Evolutionary conservation across 2,113 vertebrate genomes (phyloP), one percentile per base, ranked within the genome.

Genomic region (Lasiurus cinereus): DNA sequence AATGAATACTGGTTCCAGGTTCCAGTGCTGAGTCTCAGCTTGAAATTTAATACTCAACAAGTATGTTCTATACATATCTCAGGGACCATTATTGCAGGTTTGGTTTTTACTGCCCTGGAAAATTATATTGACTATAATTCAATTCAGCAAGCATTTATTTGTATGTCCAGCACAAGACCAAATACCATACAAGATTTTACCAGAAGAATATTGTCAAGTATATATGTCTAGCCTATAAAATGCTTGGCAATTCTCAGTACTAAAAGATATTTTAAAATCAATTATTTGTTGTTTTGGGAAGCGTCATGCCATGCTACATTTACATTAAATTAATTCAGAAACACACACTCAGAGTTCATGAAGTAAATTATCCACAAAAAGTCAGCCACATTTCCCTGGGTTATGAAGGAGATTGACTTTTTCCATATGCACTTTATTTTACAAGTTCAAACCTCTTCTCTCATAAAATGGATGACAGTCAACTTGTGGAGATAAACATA

Each of bases 281-380:
- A 2, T 27, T 36, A 59, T 36, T 52, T 78, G 5, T 50, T 48
- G 13, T 77, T 97, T 88, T 59, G n/a, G 83, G 67, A 88, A 59
- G 29, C 14, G 2, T 8, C 22, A 78, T 22, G 19, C 8, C 12
- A 83, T 27, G 24, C 3, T 62, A 82, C 27, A 90, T 89, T 86
- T 79, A 67, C 93, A 50, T 72, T 50, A 79, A 76, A 70, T 11
- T 36, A 94, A 93, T 69, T 87, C 43, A 83, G 54, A 22, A 88
- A 90, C 77, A 29, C 46, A 77, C 0, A 1, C 16, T 31, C 11
- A 48, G 50, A 88, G 64, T 70, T 90, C 39, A 67, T 76, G n/a
- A 83, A 91, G 59, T 67, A 78, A 86, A n/a, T 73, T 85, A 59
- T 48, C 54, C 62, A 78, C 48, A 48, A 74, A 91, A 85, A 82